Evolutionary conservation across 2,888 invertebrate species (phyloP).

Genomic region (Xestia rhomboidea): DNA sequence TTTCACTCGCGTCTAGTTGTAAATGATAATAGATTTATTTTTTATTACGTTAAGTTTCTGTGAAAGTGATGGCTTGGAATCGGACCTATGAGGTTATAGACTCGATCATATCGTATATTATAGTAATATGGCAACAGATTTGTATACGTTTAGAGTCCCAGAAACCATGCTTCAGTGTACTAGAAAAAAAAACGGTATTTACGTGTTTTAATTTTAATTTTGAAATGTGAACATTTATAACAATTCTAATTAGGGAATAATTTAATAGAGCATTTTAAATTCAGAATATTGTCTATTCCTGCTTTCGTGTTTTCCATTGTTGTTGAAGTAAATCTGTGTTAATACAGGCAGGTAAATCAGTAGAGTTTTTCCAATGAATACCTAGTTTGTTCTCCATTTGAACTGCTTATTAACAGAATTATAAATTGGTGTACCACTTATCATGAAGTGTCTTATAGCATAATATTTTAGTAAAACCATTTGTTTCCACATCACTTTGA

Average conservation of each 20-base stretch:
- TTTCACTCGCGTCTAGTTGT: conserved; percentile 65
- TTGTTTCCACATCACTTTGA: conserved; percentile 39
- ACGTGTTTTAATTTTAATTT: conserved; percentile 44
- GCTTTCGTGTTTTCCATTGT: conserved; percentile 32
- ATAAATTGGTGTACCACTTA: conserved; percentile 41
- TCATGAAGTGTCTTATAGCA: conserved; percentile 52
- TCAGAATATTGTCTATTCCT: conserved; percentile 21
- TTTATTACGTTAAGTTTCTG: conserved; percentile 58
- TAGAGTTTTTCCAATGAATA: conserved; percentile 14
- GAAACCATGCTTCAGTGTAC: conserved; percentile 35
- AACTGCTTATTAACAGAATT: conserved; percentile 23
- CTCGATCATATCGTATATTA: conserved; percentile 62
- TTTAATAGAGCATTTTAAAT: conserved; percentile 35
- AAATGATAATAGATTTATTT: conserved; percentile 60
- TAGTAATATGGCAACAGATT: conserved; percentile 46
- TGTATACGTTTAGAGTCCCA: conserved; percentile 51
- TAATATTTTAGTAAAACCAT: conserved; percentile 42
- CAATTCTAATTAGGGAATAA: conserved; percentile 43
- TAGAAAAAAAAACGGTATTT: conserved; percentile 28
- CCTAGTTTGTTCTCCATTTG: conserved; percentile 21
- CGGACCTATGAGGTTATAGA: conserved; percentile 60
- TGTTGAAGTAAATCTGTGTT: conserved; percentile 20
- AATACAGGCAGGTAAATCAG: conserved; percentile 34
- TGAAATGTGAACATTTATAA: conserved; percentile 29
- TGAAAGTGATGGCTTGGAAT: conserved; percentile 49